These are phyloP conservation scores for Apis mellifera DNA, from an alignment of 1,140 invertebrate genomes.

Conservation along the genomic window DNA sequence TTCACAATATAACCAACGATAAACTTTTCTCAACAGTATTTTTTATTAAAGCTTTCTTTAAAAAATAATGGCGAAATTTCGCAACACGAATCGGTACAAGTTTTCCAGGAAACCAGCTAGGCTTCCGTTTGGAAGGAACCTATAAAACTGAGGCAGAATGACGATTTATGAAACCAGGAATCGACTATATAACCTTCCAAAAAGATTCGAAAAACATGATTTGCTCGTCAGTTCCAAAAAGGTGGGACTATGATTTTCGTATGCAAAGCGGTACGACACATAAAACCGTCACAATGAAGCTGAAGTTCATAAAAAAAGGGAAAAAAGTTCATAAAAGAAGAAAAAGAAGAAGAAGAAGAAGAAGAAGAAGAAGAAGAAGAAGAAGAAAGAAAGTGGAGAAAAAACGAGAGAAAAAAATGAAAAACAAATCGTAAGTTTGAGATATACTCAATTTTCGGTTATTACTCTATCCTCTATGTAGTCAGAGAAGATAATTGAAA, in stretches of 20 bases:
- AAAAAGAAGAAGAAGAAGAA: no score
- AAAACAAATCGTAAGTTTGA: not conserved
- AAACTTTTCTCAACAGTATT: not conserved
- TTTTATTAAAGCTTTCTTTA: conserved; percentile 16
- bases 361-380: no score
- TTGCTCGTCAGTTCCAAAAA: not conserved
- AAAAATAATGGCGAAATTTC: conserved; percentile 9
- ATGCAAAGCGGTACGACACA: conserved; percentile 9
- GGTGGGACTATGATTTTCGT: conserved; percentile 3
- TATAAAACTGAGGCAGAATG: conserved; percentile 34
- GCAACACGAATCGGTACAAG: conserved; percentile 1
- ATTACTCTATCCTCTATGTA: conserved; percentile 2
- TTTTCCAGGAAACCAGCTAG: not conserved
- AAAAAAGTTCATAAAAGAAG: not conserved
- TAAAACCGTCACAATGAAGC: not conserved
- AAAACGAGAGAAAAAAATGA: not conserved
- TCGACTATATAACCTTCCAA: not conserved
- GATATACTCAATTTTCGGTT: conserved; percentile 5
- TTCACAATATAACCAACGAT: no score
- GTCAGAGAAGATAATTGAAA: conserved; percentile 13
- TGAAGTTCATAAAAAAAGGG: not conserved
- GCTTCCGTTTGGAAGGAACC: conserved; percentile 36
- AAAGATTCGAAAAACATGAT: not conserved
- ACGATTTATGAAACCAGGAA: conserved; percentile 21
- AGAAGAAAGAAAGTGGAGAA: no score